Evolutionary conservation across 2,888 invertebrate genomes (phyloP).

Genomic region (Heliconius sara): DNA sequence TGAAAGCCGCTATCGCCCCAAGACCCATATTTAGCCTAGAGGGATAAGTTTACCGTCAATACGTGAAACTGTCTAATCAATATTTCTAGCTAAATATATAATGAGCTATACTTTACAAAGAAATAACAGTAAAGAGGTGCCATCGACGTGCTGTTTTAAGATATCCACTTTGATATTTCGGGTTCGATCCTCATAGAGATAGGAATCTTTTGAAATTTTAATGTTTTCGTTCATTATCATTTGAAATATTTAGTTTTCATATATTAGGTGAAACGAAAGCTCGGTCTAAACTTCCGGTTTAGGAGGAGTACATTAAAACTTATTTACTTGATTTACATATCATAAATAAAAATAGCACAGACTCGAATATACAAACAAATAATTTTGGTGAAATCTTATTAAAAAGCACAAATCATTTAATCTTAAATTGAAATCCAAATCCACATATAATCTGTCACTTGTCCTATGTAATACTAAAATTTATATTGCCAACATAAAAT

Average conservation of each 20-base stretch:
- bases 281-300: neutral
- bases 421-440: constrained; percentile 5
- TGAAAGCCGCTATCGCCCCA: constrained; percentile 63
- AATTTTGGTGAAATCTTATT: neutral
- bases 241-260: too few relatives aligned
- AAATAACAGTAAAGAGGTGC: neutral
- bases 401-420: neutral
- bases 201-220: too few relatives aligned
- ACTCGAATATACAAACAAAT: neutral
- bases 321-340: too few relatives aligned
- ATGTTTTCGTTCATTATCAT: too few relatives aligned
- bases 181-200: neutral
- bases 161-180: neutral
- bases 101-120: neutral
- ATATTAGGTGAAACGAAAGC: too few relatives aligned
- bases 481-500: constrained; percentile 32
- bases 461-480: constrained; percentile 18
- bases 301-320: too few relatives aligned
- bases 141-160: too few relatives aligned
- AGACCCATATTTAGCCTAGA: constrained; percentile 39
- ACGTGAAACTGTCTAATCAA: constrained; percentile 16
- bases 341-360: neutral
- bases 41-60: constrained; percentile 20
- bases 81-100: constrained; percentile 14
- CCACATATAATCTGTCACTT: constrained; percentile 30